phyloP scores from a whole-genome alignment of 1,140 invertebrate genomes.

The Ruditapes philippinarum region DNA sequence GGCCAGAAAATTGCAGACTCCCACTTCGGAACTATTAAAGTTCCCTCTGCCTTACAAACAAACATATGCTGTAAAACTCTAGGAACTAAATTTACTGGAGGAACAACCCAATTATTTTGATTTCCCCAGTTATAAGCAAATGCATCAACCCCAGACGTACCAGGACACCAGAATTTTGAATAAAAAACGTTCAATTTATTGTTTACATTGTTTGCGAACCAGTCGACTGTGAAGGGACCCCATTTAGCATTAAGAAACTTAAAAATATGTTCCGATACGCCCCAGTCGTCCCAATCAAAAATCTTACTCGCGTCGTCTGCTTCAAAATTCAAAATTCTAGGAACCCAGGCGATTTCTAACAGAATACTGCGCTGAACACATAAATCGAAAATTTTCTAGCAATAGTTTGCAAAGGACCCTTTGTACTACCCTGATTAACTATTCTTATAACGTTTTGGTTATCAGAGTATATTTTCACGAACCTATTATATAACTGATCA shows the following conservation, averaged over 20 bases:
- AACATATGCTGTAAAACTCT: neutral
- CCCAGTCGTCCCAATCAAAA: conserved; percentile 25
- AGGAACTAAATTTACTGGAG: neutral
- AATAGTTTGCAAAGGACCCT: neutral
- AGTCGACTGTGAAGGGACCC: conserved; percentile 8
- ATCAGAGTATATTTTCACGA: neutral
- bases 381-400: neutral
- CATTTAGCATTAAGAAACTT: neutral
- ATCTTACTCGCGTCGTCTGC: conserved; percentile 10
- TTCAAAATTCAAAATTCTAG: neutral
- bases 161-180: conserved; percentile 40
- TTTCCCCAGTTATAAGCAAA: neutral
- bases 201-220: conserved; percentile 37
- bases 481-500: neutral
- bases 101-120: conserved; percentile 46
- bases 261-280: neutral
- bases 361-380: neutral
- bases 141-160: neutral
- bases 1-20: too few relatives aligned
- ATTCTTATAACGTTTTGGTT: conserved; percentile 5
- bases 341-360: neutral
- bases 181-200: conserved; percentile 23
- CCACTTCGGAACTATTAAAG: neutral
- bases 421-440: neutral
- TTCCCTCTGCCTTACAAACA: neutral